Evolutionary conservation across 2,113 vertebrate genomes (phyloP).

Genomic region (Osmerus mordax): DNA sequence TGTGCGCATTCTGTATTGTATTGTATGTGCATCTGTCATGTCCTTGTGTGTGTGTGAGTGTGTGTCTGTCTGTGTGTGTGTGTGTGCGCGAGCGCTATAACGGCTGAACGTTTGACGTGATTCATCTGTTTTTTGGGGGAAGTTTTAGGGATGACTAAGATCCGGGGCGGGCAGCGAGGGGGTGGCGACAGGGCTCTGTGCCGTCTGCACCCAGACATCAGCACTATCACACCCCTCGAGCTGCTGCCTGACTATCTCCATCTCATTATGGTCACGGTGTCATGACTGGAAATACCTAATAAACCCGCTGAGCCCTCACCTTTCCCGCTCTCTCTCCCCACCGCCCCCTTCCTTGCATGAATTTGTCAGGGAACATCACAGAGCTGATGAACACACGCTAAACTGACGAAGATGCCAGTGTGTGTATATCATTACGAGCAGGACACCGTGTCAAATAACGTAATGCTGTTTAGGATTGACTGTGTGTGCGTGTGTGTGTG

Average conservation of each 20-base stretch:
- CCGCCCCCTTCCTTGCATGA: neutral
- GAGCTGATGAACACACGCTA: no score
- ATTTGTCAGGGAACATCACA: neutral
- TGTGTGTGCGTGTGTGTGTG: neutral
- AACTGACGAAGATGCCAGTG: no score
- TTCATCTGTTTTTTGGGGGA: conserved; percentile 49
- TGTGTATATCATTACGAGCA: no score
- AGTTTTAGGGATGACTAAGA: conserved; percentile 49
- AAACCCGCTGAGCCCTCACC: no score
- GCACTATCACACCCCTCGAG: no score
- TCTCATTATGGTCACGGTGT: no score
- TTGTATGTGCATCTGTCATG: conserved; percentile 5
- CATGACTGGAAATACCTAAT: no score
- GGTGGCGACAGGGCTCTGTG: neutral
- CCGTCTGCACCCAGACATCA: neutral
- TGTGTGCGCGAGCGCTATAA: neutral
- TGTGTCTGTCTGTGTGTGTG: neutral
- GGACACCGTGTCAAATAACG: no score
- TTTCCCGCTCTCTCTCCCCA: neutral
- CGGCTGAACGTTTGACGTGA: conserved; percentile 32
- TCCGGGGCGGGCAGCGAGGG: neutral
- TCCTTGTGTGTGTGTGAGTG: conserved; percentile 6
- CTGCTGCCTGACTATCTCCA: no score
- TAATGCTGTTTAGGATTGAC: no score
- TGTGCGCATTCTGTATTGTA: conserved; percentile 1